A percentile compares a stretch with the other conserved stretches of the same genome.
Evolutionary conservation across 2,888 invertebrate species (phyloP).

Genomic region (Apotomis turbidana): DNA sequence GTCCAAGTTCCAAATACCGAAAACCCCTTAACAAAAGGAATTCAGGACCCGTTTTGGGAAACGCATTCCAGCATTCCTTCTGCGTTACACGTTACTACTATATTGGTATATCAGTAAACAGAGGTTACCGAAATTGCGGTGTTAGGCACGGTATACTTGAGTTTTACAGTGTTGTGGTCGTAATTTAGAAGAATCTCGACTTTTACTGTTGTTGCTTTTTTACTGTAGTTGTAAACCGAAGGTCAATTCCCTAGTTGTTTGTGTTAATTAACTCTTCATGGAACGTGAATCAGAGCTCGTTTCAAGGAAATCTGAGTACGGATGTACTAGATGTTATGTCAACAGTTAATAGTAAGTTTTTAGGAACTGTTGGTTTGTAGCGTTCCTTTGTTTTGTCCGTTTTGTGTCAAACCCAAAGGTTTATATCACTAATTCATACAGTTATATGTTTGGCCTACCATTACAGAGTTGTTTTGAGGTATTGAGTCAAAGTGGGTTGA

Average conservation of each 20-base stretch:
- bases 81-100: constrained; percentile 21
- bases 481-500: no score
- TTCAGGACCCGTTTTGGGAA: constrained; percentile 15
- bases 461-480: no score
- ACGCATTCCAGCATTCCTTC: constrained; percentile 5
- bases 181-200: constrained; percentile 71
- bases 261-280: constrained; percentile 39
- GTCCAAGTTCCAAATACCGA: constrained; percentile 19
- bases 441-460: no score
- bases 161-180: constrained; percentile 57
- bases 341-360: neutral
- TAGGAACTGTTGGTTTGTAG: neutral
- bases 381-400: no score
- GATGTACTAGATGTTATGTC: neutral
- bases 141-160: constrained; percentile 54
- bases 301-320: constrained; percentile 4
- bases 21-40: constrained; percentile 3
- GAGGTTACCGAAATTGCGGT: constrained; percentile 21
- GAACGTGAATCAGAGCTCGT: constrained; percentile 35
- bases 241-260: constrained; percentile 66
- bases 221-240: constrained; percentile 72
- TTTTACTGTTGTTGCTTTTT: constrained; percentile 73
- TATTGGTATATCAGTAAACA: constrained; percentile 24
- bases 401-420: no score
- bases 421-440: no score